phyloP scores from a whole-genome alignment of 2,888 invertebrate genomes.

The Camponotus fellah region DNA sequence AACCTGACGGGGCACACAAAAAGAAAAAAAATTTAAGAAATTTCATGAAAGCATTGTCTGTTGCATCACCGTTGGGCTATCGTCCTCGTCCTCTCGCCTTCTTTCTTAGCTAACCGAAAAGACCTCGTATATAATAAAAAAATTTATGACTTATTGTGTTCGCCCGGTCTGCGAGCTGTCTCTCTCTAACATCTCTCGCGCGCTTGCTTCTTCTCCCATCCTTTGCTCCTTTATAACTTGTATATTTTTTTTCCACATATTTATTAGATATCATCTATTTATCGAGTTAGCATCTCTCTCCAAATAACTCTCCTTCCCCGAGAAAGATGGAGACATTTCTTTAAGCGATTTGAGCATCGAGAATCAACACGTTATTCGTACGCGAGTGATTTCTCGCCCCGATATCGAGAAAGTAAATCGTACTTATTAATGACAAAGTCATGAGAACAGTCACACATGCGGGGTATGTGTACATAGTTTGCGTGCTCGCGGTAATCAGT shows the following conservation, averaged over 20 bases:
- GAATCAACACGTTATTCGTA: not conserved
- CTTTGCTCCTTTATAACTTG: not conserved
- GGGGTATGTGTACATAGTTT: constrained; percentile 61
- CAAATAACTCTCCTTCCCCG: too few species aligned
- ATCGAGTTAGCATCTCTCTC: not conserved
- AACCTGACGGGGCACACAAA: constrained; percentile 63
- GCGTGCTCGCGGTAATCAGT: constrained; percentile 80
- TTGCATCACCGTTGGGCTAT: constrained; percentile 81
- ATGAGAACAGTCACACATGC: constrained; percentile 74
- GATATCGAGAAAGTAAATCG: constrained; percentile 40
- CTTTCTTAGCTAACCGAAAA: constrained; percentile 63
- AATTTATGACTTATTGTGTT: constrained; percentile 83
- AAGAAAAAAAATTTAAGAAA: constrained; percentile 80
- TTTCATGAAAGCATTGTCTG: constrained; percentile 82
- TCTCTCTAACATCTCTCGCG: constrained; percentile 67
- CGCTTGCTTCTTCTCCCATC: constrained; percentile 15
- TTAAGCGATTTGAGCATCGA: not conserved
- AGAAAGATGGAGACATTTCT: not conserved
- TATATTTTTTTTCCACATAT: too few species aligned
- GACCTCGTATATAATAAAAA: constrained; percentile 84
- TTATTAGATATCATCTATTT: not conserved
- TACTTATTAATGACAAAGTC: constrained; percentile 77
- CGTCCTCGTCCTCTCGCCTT: constrained; percentile 52
- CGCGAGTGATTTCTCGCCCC: not conserved
- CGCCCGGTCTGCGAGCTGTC: constrained; percentile 65